These are phyloP conservation scores for Drosophila navojoa DNA, from an alignment of 1,140 invertebrate genomes.

Conservation along the genomic window DNA sequence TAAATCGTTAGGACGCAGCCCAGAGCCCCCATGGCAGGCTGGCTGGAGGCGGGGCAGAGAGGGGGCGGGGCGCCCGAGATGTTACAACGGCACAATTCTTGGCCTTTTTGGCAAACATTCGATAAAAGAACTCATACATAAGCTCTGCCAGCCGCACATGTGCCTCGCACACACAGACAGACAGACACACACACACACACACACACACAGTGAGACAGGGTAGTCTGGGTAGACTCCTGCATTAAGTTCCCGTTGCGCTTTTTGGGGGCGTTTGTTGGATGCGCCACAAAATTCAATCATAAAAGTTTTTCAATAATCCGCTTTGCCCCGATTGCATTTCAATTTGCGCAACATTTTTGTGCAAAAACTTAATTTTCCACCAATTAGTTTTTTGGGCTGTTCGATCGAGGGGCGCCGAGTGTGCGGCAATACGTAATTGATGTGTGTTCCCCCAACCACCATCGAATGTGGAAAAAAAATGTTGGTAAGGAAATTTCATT, in stretches of 20 bases:
- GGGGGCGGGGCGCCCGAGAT: constrained; percentile 1
- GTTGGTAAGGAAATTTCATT: neutral
- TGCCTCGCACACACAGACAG: constrained; percentile 36
- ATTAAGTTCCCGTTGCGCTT: constrained; percentile 64
- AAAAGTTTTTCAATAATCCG: constrained; percentile 81
- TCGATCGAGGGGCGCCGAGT: neutral
- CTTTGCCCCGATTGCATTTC: constrained; percentile 81
- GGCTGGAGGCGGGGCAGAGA: neutral
- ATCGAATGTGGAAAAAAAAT: constrained; percentile 9
- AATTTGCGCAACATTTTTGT: constrained; percentile 78
- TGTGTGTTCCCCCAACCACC: constrained; percentile 32
- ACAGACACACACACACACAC: constrained; percentile 30
- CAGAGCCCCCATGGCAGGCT: constrained; percentile 7
- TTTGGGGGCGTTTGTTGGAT: constrained; percentile 37
- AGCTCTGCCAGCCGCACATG: constrained; percentile 71
- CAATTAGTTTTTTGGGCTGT: constrained; percentile 69
- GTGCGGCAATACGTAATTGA: constrained; percentile 54
- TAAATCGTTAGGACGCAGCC: constrained; percentile 67
- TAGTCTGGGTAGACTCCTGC: constrained; percentile 9
- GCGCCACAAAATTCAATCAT: constrained; percentile 77
- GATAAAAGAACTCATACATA: constrained; percentile 54
- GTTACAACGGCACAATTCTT: constrained; percentile 24
- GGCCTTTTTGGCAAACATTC: constrained; percentile 68
- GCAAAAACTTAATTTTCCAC: constrained; percentile 81
- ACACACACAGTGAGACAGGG: neutral